Percentiles rank a stretch among this genome's conserved stretches.
Evolutionary conservation across 2,888 invertebrate species (phyloP).

Genomic region (Tigriopus californicus): DNA sequence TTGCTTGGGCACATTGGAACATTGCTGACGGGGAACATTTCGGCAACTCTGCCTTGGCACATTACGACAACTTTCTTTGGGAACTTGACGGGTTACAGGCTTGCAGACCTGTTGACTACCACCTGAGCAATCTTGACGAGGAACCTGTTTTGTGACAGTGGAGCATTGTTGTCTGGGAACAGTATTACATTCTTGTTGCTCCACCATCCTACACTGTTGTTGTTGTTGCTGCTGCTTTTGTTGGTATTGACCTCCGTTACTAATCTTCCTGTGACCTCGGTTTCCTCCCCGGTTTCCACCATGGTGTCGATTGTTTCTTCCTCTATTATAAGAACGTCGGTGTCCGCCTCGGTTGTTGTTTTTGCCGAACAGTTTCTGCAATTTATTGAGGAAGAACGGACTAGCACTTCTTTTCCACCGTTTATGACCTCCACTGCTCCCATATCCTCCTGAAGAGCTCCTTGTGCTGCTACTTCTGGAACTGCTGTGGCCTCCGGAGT

Average conservation of each 20-base stretch:
- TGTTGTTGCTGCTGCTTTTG: not conserved
- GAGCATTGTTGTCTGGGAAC: conserved; percentile 8
- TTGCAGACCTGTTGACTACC: not conserved
- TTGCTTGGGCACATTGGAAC: conserved; percentile 3
- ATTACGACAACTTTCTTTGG: not conserved
- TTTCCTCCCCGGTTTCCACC: not conserved
- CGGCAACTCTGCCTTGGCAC: not conserved
- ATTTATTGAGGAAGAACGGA: not conserved
- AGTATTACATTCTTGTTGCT: not conserved
- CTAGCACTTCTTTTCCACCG: conserved; percentile 1
- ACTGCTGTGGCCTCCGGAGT: too few species aligned
- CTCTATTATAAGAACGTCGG: not conserved
- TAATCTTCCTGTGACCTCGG: not conserved
- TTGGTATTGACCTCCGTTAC: not conserved
- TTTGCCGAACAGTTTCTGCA: not conserved
- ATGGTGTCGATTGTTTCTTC: not conserved
- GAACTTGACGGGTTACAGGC: not conserved
- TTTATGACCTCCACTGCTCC: not conserved
- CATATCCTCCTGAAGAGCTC: not conserved
- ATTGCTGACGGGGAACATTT: conserved; percentile 6
- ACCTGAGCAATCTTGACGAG: not conserved
- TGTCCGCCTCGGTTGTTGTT: conserved; percentile 6
- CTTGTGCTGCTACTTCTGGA: not conserved
- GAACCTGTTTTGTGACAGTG: not conserved
- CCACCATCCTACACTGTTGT: not conserved